Conservation (phyloP, 2,113 vertebrate species). For the Sterna hirundo region DNA sequence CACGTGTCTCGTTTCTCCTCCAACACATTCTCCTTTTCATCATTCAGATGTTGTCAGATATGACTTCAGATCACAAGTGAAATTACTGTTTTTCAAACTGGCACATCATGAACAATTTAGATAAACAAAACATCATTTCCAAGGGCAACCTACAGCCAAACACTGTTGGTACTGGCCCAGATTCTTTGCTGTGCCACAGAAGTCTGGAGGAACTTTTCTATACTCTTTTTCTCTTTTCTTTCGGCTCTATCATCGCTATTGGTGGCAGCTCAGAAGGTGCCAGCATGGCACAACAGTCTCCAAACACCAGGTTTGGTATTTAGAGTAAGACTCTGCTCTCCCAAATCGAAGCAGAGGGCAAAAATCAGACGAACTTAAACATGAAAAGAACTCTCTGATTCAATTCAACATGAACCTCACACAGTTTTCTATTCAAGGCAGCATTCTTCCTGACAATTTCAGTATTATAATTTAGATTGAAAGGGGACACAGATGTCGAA, state of each 20-base stretch:
- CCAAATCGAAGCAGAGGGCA: not conserved
- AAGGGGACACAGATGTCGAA: not conserved
- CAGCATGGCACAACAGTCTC: not conserved
- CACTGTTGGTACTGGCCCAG: not conserved
- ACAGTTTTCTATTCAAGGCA: not conserved
- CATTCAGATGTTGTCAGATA: not conserved
- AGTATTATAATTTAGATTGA: not conserved
- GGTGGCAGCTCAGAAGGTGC: not conserved
- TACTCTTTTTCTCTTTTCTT: not conserved
- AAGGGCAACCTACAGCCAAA: not conserved
- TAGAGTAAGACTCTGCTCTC: not conserved
- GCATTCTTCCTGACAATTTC: not conserved
- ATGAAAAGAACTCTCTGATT: not conserved
- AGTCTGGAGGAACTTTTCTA: not conserved
- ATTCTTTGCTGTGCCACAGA: not conserved
- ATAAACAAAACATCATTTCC: not conserved
- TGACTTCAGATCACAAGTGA: not conserved
- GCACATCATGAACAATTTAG: not conserved
- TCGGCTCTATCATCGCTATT: not conserved
- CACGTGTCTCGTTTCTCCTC: not conserved
- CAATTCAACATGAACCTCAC: not conserved
- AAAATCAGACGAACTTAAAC: not conserved
- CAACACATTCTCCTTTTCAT: not conserved
- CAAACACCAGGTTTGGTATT: not conserved
- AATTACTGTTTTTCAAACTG: not conserved